Conservation (phyloP, 2,113 vertebrate species). For the Glaucidium brasilianum region DNA sequence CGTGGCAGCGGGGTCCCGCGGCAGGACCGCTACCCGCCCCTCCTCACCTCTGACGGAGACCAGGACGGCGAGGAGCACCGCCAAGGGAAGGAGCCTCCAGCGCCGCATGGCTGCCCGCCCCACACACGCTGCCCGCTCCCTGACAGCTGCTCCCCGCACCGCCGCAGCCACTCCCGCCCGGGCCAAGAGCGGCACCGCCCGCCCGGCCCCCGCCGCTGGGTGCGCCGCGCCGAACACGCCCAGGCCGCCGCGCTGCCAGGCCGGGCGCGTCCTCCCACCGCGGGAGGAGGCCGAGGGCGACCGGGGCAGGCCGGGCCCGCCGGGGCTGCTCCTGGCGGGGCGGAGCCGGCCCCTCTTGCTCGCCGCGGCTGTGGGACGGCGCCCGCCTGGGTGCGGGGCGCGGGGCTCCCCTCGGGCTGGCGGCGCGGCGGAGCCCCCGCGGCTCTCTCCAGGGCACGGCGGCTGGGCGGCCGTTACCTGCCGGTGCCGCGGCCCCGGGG, state of each 20-base stretch:
- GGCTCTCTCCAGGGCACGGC: neutral
- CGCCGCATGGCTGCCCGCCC: neutral
- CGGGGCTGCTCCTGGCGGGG: neutral
- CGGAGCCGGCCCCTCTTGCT: too few species aligned
- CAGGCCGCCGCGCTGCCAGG: neutral
- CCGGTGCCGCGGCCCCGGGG: neutral
- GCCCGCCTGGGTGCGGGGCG: too few species aligned
- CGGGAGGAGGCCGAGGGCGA: too few species aligned
- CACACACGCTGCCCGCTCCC: neutral
- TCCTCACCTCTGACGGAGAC: conserved; percentile 15
- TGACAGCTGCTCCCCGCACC: fast-evolving
- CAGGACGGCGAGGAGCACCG: neutral
- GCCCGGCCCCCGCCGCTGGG: neutral
- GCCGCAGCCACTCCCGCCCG: neutral
- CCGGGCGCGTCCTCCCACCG: too few species aligned
- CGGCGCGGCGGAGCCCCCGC: neutral
- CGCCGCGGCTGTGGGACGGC: fast-evolving
- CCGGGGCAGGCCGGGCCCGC: neutral
- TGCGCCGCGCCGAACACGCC: neutral
- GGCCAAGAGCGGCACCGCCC: neutral
- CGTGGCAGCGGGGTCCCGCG: neutral
- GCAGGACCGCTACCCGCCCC: neutral
- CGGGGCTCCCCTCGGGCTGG: neutral
- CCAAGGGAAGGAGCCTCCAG: neutral
- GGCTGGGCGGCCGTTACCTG: neutral